Base-by-base conservation (phyloP, 2,113 vertebrate species). In the Agapornis roseicollis region DNA sequence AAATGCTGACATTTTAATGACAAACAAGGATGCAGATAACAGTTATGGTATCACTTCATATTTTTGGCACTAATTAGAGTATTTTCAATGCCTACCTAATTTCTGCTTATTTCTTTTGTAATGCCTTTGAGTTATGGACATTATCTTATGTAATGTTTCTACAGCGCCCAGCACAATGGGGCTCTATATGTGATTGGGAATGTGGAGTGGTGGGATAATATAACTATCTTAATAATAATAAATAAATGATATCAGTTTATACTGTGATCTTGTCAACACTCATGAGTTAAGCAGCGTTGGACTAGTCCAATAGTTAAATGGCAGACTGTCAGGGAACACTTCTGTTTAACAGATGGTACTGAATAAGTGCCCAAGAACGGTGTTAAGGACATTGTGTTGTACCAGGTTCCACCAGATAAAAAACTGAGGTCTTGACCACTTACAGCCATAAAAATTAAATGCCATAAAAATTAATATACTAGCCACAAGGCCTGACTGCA, bases 291-390 rank as follows among this genome's bases (percentile, higher is more conserved):
- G 49, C 23, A 65, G 25, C 50, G 49, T 77, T 91, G 87, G 33
- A 94, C 13, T 78, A 88, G 55, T 85, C 41, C 37, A 29, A 81
- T 88, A 88, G 56, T 63, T 82, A 82, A 77, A 87, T 91, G 87
- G 79, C 89, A 95, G 68, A 50, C 58, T 95, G 66, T 94, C 91
- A 97, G 81, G 74, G 78, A 95, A 91, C 68, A 77, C 63, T 91
- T 95, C 87, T 94, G 74, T 73, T 93, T 89, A 89, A 66, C 89
- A 96, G 93, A 91, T 93, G 81, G 89, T 35, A 42, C 31, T 73
- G 70, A 93, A 68, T 35, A 61, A 91, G 53, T 39, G 63, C 81
- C 74, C 87, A 94, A 53, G 46, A 41, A 58, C 14, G 24, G 42
- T 77, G 46, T 53, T 82, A 93, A 94, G 79, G 74, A 89, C 64